Evolutionary conservation across 2,888 invertebrate genomes (phyloP).

Genomic region (Netelia virgata): DNA sequence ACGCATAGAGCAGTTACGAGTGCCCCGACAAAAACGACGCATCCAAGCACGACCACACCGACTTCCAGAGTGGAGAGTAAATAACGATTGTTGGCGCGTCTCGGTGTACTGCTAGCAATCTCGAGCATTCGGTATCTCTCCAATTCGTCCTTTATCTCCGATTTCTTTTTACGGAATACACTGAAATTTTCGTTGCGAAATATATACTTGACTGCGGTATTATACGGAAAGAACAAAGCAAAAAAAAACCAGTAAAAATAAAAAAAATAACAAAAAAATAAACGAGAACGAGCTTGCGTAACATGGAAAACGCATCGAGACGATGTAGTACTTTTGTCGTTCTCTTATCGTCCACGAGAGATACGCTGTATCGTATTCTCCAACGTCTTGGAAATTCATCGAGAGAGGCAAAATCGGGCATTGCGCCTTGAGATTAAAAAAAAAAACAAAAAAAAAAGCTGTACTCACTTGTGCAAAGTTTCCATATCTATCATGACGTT

Average conservation of each 20-base stretch:
- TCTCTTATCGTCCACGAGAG: constrained; percentile 15
- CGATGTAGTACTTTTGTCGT: not conserved
- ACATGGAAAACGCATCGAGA: constrained; percentile 28
- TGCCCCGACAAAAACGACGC: constrained; percentile 93
- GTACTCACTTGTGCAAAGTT: constrained; percentile 90
- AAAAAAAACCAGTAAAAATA: not conserved
- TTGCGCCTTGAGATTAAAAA: not conserved
- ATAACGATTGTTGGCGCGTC: constrained; percentile 84
- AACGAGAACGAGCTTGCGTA: not conserved
- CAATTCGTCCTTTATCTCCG: constrained; percentile 88
- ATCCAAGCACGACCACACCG: constrained; percentile 92
- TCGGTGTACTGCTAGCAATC: constrained; percentile 85
- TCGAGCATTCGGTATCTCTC: constrained; percentile 90
- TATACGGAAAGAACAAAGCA: not conserved
- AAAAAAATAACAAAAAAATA: not conserved
- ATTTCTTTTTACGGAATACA: constrained; percentile 88
- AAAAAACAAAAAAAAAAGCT: too few species aligned
- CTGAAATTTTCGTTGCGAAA: constrained; percentile 83
- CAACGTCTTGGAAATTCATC: constrained; percentile 1
- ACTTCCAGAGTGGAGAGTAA: constrained; percentile 91
- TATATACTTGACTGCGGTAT: not conserved
- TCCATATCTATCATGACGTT: constrained; percentile 94
- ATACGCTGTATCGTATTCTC: not conserved
- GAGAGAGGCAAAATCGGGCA: not conserved
- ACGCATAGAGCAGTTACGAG: constrained; percentile 92